Conservation (phyloP, 2,888 invertebrate genomes). For the Spodoptera littoralis region DNA sequence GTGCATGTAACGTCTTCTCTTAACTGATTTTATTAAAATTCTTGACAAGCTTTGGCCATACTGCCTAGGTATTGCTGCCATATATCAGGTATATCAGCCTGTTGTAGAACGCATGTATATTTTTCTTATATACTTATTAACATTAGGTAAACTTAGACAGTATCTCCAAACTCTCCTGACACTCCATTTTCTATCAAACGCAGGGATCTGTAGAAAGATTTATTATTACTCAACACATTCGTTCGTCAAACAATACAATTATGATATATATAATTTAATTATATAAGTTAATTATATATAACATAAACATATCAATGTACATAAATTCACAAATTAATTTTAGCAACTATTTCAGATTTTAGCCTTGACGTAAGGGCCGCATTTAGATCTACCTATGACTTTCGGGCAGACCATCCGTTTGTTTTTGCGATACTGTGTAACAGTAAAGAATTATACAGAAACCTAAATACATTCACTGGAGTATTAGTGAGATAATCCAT, state of each 20-base stretch:
- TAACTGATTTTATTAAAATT: too few relatives aligned
- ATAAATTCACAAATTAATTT: constrained; percentile 28
- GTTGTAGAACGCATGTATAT: neutral
- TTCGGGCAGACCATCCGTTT: constrained; percentile 64
- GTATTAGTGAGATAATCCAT: constrained; percentile 54
- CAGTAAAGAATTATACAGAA: constrained; percentile 51
- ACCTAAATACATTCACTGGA: constrained; percentile 59
- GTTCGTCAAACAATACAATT: neutral
- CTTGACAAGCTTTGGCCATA: neutral
- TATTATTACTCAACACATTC: neutral
- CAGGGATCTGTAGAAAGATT: too few relatives aligned
- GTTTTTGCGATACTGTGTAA: constrained; percentile 58
- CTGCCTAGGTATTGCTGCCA: neutral
- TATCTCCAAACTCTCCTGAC: neutral
- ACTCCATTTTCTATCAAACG: neutral
- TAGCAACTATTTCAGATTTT: constrained; percentile 59
- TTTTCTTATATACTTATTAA: constrained; percentile 7
- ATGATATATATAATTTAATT: too few relatives aligned
- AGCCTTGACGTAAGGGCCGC: constrained; percentile 55
- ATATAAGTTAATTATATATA: neutral
- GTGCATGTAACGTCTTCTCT: too few relatives aligned
- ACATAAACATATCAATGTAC: neutral
- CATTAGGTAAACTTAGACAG: neutral
- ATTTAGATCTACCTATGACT: constrained; percentile 52
- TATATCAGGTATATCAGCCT: neutral